Conservation (phyloP, 2,888 invertebrate species). For the Leucozona laternaria region DNA sequence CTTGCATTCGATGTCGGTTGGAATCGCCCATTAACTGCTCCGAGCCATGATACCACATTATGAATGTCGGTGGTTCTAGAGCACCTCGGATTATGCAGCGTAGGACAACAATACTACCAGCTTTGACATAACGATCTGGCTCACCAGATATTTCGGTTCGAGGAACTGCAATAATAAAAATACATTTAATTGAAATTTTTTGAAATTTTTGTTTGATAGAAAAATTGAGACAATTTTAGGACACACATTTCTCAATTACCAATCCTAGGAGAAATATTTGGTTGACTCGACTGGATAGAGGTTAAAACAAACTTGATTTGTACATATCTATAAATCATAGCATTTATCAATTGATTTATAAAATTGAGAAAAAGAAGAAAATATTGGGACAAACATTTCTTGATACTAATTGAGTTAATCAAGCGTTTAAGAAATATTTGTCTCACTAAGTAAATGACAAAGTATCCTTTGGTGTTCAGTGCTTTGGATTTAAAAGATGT, state of each 20-base stretch:
- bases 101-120: slow-evolving; percentile 94
- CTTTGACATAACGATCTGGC: slow-evolving; percentile 95
- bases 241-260: neutral
- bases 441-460: too few species aligned
- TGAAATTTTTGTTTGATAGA: neutral
- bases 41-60: slow-evolving; percentile 94
- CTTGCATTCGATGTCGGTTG: slow-evolving; percentile 82
- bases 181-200: neutral
- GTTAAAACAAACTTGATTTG: too few species aligned
- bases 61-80: slow-evolving; percentile 95
- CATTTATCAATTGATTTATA: too few species aligned
- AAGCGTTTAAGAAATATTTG: too few species aligned
- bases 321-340: too few species aligned
- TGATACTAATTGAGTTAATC: too few species aligned
- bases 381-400: too few species aligned
- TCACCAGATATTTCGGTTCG: slow-evolving; percentile 95
- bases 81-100: slow-evolving; percentile 96
- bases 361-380: too few species aligned
- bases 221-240: neutral
- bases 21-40: slow-evolving; percentile 83
- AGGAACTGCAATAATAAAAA: slow-evolving; percentile 88
- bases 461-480: too few species aligned
- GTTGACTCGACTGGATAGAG: too few species aligned
- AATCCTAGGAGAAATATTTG: too few species aligned
- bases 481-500: too few species aligned